phyloP scores from a whole-genome alignment of 2,113 vertebrate genomes.

The Equus przewalskii region DNA sequence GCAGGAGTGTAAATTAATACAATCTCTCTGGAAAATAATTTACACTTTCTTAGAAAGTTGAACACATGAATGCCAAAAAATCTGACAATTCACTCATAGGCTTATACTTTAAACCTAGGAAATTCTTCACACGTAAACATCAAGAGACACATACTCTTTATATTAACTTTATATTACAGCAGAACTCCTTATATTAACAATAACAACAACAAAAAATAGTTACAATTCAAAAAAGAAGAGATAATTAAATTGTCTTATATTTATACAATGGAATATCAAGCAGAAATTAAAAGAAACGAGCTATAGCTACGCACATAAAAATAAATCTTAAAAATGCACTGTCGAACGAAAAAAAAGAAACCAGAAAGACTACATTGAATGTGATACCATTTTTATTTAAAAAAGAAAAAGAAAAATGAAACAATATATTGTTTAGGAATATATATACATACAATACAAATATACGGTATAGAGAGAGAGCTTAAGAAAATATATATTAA shows the following conservation, averaged over 20 bases:
- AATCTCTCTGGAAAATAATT: constrained; percentile 28
- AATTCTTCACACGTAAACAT: constrained; percentile 12
- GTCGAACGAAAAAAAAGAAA: background rate
- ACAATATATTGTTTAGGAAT: background rate
- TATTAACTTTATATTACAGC: background rate
- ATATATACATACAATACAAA: background rate
- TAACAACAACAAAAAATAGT: background rate
- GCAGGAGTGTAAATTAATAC: background rate
- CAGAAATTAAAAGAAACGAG: background rate
- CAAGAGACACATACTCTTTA: background rate
- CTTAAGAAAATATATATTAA: background rate
- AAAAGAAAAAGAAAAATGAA: background rate
- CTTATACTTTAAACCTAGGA: constrained; percentile 26
- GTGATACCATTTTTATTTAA: background rate
- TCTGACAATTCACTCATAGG: background rate
- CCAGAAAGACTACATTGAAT: background rate
- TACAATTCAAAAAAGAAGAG: constrained; percentile 27
- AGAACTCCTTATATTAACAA: background rate
- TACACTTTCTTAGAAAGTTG: background rate
- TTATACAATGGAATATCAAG: background rate
- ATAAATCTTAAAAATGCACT: background rate
- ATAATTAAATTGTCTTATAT: background rate
- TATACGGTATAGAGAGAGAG: background rate
- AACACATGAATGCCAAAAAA: constrained; percentile 16
- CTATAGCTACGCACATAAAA: background rate